Percentiles rank a stretch among this genome's conserved stretches.
Evolutionary conservation across 2,888 invertebrate species (phyloP).

Genomic region (Acanthacorydalis orientalis): DNA sequence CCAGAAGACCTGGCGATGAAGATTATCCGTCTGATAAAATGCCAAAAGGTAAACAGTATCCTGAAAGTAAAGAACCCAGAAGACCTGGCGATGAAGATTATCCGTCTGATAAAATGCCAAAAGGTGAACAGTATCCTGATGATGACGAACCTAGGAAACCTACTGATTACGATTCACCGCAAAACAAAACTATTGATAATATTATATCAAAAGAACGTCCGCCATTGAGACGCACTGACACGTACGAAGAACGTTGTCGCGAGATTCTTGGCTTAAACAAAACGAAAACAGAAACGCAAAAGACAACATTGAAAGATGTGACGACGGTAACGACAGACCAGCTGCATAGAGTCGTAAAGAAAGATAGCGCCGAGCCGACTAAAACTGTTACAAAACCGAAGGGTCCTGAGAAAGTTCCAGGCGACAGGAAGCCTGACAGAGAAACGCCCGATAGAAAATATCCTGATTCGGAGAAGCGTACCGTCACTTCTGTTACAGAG

Average conservation of each 20-base stretch:
- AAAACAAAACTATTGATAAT: background rate
- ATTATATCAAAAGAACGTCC: conserved; percentile 31
- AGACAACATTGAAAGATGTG: background rate
- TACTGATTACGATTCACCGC: conserved; percentile 2
- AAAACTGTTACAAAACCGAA: background rate
- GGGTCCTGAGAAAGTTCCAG: background rate
- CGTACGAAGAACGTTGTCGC: conserved; percentile 54
- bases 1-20: conserved; percentile 14
- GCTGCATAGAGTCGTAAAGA: conserved; percentile 1
- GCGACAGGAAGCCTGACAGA: background rate
- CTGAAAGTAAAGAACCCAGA: conserved; percentile 1
- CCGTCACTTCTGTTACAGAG: too few species aligned
- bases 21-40: background rate
- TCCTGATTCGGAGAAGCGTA: too few species aligned
- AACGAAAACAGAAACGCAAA: conserved; percentile 15
- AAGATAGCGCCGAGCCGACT: background rate
- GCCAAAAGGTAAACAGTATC: background rate
- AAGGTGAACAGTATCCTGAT: conserved; percentile 18
- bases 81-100: conserved; percentile 2
- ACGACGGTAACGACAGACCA: background rate
- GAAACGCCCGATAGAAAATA: too few species aligned
- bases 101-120: conserved; percentile 11
- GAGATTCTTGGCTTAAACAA: conserved; percentile 48
- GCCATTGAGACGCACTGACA: conserved; percentile 45
- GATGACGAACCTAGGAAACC: conserved; percentile 20